Base-by-base conservation (phyloP, 2,888 invertebrate genomes). In the Panorpa germanica region DNA sequence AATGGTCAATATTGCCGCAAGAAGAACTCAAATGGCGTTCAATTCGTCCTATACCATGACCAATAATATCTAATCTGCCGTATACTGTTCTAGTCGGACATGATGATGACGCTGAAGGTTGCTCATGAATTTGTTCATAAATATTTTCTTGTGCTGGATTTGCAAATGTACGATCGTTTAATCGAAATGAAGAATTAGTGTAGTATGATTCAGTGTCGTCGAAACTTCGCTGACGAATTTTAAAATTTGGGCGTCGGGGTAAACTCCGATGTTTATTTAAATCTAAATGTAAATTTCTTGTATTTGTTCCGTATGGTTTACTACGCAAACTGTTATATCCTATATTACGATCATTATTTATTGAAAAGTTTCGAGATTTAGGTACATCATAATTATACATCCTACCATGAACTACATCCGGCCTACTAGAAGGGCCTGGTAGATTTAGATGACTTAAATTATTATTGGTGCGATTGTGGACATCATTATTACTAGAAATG, bases 11-110 rank as follows among this genome's bases (percentile, higher is more conserved):
- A 45, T 67, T 66, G 32, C 70, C 66, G 44, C 70, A 70, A n/a
- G 70, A 70, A 0, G 70, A 70, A 31, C 69, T 69, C 34, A 70
- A 53, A 41, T 65, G 65, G 5, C 67, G 51, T 40, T 61, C 67
- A 37, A 66, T 66, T 36, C 69, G 52, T 11, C 65, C 65, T 24
- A 59, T 58, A 9, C 61, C 61, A 38, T 57, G 55, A 0, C 63
- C 63, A 28, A 66, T 53, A 3, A 66, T 56, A 45, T 64, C 61
- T 17, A 66, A 53, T 32, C 67, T 47, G n/a, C 59, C 53, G 41
- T 61, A 59, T 17, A 65, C 21, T n/a, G 30, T 34, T 35, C 25
- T 32, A 26, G n/a, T n/a, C n/a, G n/a, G n/a, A 15, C 22, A 29
- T 5, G 35, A 24, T 7, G 38, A 34, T n/a, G 36, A 33, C 28